Base-by-base conservation (phyloP, 2,113 vertebrate genomes). In the Pontoporia blainvillei region DNA sequence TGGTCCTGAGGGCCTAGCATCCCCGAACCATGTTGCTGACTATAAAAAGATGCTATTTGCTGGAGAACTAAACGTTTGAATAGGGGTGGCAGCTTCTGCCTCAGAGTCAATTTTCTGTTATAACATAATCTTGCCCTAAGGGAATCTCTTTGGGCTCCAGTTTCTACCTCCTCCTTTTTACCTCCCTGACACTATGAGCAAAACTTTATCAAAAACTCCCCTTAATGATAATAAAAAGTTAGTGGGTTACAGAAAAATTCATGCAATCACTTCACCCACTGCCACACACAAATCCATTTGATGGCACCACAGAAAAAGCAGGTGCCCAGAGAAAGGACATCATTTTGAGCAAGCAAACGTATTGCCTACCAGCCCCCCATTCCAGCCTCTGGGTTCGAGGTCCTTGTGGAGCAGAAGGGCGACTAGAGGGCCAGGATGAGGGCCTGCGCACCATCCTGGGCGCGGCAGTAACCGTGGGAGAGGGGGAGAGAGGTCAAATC, bases 221-320 rank as follows among this genome's bases (percentile, higher is more conserved):
- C 36, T 93, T 92, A 91, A 66, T 9, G 20, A 64, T n/a, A 86
- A 86, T n/a, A 52, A 44, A 79, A 54, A 90, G 76, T 67, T 87
- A 96, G 86, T 88, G 91, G 86, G 89, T 95, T 94, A 91, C 67
- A 93, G 54, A 44, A 66, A 95, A 84, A 23, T 84, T 62, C 91
- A 95, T 78, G 89, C 95, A 75, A 62, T 95, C 95, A 86, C 64
- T 89, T 54, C 41, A 83, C 67, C 90, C 87, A 91, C 72, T 71
- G 91, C 96, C 94, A 95, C 92, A 73, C 85, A 46, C 83, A 93
- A 41, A 87, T 23, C 92, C 92, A 59, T 46, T n/a, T 29, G 23
- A 67, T 0, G 46, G 86, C 90, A 91, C 73, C 39, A 31, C 81
- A 36, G 20, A 31, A 79, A 67, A 82, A 59, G 78, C 52, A 96